phyloP scores from a whole-genome alignment of 1,140 invertebrate species.

The Zaprionus africanus region DNA sequence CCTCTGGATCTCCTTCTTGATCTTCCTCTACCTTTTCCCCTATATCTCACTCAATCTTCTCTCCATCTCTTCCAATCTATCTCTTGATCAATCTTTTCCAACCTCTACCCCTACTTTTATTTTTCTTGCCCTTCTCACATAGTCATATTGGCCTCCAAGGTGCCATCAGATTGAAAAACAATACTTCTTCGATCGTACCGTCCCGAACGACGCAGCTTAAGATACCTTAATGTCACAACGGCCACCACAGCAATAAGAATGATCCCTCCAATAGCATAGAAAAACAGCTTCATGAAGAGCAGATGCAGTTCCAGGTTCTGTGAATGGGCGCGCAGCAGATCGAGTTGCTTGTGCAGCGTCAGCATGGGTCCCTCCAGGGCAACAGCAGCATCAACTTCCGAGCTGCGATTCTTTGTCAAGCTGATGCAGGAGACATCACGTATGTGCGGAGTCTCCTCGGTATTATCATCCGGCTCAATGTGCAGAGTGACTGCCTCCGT shows the following conservation, averaged over 20 bases:
- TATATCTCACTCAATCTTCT: not conserved
- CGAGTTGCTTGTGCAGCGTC: constrained; percentile 59
- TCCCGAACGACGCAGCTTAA: constrained; percentile 57
- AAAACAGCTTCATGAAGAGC: constrained; percentile 61
- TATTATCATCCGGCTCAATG: constrained; percentile 70
- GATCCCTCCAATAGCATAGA: constrained; percentile 37
- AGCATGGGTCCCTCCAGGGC: constrained; percentile 28
- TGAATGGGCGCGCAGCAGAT: constrained; percentile 55
- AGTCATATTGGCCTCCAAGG: constrained; percentile 66
- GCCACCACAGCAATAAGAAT: constrained; percentile 30
- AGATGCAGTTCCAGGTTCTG: constrained; percentile 63
- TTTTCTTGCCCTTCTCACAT: constrained; percentile 21
- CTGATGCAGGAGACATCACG: constrained; percentile 76
- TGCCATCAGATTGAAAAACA: constrained; percentile 72
- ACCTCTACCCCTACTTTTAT: not conserved
- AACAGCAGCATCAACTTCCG: not conserved
- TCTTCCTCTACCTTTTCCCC: not conserved
- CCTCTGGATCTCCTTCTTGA: not conserved
- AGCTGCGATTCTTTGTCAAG: not conserved
- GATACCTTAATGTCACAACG: constrained; percentile 33
- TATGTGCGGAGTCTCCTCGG: constrained; percentile 72
- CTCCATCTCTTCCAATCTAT: not conserved
- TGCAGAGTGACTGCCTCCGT: constrained; percentile 57
- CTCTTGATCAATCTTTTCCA: not conserved
- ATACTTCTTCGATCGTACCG: constrained; percentile 70